These are phyloP conservation scores for Catajapyx aquilonaris DNA, from an alignment of 1,140 invertebrate species.

Conservation along the genomic window DNA sequence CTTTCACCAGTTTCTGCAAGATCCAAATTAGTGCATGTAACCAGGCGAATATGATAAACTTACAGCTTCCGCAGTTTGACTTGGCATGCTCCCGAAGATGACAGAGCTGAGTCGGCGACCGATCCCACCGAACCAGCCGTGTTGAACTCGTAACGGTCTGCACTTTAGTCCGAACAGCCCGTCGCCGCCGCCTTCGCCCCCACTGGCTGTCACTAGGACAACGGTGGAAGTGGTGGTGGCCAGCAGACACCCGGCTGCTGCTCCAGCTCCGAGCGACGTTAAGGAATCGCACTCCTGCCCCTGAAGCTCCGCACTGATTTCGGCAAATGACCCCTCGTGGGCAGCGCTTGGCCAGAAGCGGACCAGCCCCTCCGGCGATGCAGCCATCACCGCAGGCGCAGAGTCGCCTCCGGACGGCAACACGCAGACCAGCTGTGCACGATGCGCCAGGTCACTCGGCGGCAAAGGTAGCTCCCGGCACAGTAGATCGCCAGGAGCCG, in stretches of 20 bases:
- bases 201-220: too few relatives aligned
- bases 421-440: conserved; percentile 67
- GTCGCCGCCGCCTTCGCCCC: conserved; percentile 16
- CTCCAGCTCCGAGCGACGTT: conserved; percentile 36
- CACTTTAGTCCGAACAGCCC: conserved; percentile 44
- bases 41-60: conserved; percentile 15
- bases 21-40: conserved; percentile 8
- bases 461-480: conserved; percentile 69
- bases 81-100: conserved; percentile 57
- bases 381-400: conserved; percentile 70
- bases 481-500: conserved; percentile 22
- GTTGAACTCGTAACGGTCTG: conserved; percentile 46
- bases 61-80: conserved; percentile 52
- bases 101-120: conserved; percentile 62
- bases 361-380: conserved; percentile 78
- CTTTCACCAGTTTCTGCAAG: conserved; percentile 35
- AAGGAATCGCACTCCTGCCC: conserved; percentile 57
- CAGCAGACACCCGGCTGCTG: conserved; percentile 53
- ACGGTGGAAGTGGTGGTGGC: conserved; percentile 80
- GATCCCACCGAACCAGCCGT: conserved; percentile 73
- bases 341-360: conserved; percentile 78
- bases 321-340: conserved; percentile 65
- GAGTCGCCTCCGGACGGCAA: conserved; percentile 40
- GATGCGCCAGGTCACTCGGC: conserved; percentile 75
- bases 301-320: conserved; percentile 58